Conservation (phyloP, 2,888 invertebrate genomes). For the Melinaea marsaeus region DNA sequence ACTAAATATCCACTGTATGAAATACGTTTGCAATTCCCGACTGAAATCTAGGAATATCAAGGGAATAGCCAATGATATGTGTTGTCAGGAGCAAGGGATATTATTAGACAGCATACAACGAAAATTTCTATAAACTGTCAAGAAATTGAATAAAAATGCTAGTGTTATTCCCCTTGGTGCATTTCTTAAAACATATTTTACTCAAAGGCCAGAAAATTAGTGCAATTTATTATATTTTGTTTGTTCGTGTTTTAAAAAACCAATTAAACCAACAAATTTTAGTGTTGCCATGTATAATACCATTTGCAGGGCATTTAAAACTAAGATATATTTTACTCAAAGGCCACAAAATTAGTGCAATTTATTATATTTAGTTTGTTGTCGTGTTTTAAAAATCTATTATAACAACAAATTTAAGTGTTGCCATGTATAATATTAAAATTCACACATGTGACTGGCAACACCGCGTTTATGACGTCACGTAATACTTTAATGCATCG, state of each 20-base stretch:
- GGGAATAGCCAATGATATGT: constrained; percentile 42
- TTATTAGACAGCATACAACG: no score
- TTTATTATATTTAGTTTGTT: not conserved
- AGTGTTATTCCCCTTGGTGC: not conserved
- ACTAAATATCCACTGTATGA: constrained; percentile 37
- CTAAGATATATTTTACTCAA: not conserved
- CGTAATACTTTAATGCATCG: constrained; percentile 54
- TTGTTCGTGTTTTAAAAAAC: not conserved
- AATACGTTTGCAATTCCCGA: constrained; percentile 38
- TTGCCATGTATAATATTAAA: constrained; percentile 48
- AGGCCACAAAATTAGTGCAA: not conserved
- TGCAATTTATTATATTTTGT: not conserved
- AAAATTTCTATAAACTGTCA: no score
- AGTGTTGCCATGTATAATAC: no score
- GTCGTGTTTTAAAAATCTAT: no score
- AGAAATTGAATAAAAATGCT: no score
- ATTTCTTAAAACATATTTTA: not conserved
- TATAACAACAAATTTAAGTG: constrained; percentile 8
- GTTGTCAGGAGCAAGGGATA: constrained; percentile 43
- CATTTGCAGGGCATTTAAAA: no score
- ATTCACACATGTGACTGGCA: constrained; percentile 63
- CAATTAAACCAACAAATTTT: no score
- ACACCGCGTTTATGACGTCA: constrained; percentile 62
- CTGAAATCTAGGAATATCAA: constrained; percentile 50
- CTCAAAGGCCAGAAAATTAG: not conserved